Base-by-base conservation (phyloP, 1,140 invertebrate species). In the Ptiloglossa arizonensis region DNA sequence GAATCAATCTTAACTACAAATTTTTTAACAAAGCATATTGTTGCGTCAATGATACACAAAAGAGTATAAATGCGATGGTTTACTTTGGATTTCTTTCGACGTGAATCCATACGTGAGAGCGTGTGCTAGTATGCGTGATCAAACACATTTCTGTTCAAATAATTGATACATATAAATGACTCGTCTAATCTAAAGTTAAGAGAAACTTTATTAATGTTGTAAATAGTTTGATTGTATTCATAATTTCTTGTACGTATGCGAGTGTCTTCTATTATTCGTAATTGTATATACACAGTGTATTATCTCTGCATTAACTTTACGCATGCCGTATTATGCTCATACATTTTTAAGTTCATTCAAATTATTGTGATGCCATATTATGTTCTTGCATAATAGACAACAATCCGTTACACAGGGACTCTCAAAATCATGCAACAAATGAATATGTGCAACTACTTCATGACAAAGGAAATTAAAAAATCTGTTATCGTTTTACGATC, bases 221-320 rank as follows among this genome's bases (percentile, higher is more conserved):
- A 87, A 82, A 87, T 87, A 87, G 85, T 88, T 88, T 84, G 83
- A 87, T 86, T 83, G 82, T 83, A 85, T 29, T 75, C 22, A 82
- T 86, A 71, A 60, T 85, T 74, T 76, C 72, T 81, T 86, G 59
- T 81, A 79, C 71, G 80, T 56, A 77, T 32, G 73, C 77, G 82
- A 87, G 83, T 86, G 81, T 86, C 73, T 81, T 80, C 75, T 81
- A 81, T 72, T 82, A 79, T 68, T 86, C 76, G 77, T 83, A 85
- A 89, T 87, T 81, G 59, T 82, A 84, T 81, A 83, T 76, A 82
- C 63, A 71, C 70, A 80, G 82, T 75, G 64, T 63, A 82, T 82
- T 75, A 80, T 79, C 67, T 85, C 73, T 73, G 72, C 77, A 71
- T 87, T 82, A 85, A 80, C 63, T 86, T 80, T 62, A 62, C 63